Base-by-base conservation (phyloP, 2,113 vertebrate species). In the Mastomys coucha region DNA sequence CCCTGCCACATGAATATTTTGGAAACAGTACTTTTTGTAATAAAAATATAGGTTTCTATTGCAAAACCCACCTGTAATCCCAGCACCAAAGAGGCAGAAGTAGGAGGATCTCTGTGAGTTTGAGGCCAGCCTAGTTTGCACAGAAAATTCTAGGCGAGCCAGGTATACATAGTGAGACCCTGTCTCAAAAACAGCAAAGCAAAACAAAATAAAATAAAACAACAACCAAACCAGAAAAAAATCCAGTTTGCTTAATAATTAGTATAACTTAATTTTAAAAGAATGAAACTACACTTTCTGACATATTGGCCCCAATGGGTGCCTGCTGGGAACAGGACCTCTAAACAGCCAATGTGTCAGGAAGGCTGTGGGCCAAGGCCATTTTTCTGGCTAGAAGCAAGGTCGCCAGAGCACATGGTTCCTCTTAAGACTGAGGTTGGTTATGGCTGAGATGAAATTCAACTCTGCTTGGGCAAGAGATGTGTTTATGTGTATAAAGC, bases 21-120 rank as follows among this genome's bases (percentile, higher is more conserved):
- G 22, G 78, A 92, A 87, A 75, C 10, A 85, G 65, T 89, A 77
- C 42, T 93, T 91, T 94, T 72, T 76, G 26, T 73, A 76, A 87
- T 95, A 91, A 69, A 93, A 84, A 53, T 24, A 72, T 8, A 87
- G 1, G 7, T 80, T 76, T 94, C 36, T 39, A 60, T 58, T 58
- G 24, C 12, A 39, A 60, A 39, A 39, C 20, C 53, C 53, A 63
- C 81, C 24, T 84, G 24, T 28, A 42, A 63, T 28, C 24, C n/a
- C 56, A 63, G 56, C 56, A 82, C 36, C 60, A 16, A 26, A 2
- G 24, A 84, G 81, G n/a, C 81, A 63, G n/a, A 84, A n/a, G 81
- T 53, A 60, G 56, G 56, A 60, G 56, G 56, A 84, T 60, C 56
- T 63, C n/a, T 84, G 56, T 60, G 56, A 84, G 56, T 60, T 42